phyloP scores from a whole-genome alignment of 2,797 vertebrate species.

The Rhinogobio ventralis region DNA sequence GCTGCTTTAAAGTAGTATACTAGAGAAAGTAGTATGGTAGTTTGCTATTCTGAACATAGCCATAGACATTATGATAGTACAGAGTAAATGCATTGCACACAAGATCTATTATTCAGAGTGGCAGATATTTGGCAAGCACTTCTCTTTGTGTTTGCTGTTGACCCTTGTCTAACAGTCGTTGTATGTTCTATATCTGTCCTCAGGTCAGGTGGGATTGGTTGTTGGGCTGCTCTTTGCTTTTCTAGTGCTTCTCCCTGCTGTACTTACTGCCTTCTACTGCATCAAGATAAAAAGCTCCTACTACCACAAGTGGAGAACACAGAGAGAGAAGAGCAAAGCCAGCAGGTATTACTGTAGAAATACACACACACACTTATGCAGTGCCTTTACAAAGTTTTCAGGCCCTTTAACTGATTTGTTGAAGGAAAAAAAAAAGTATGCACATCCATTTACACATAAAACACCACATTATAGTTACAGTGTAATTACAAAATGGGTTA shows the following conservation, averaged over 20 bases:
- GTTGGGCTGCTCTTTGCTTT: conserved; percentile 80
- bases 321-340: conserved; percentile 77
- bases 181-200: conserved; percentile 44
- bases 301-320: conserved; percentile 77
- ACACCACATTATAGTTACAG: not conserved
- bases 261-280: conserved; percentile 81
- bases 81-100: conserved; percentile 13
- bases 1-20: not conserved
- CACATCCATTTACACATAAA: not conserved
- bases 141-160: conserved; percentile 46
- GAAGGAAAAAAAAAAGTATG: not conserved
- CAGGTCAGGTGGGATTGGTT: conserved; percentile 80
- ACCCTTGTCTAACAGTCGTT: conserved; percentile 43
- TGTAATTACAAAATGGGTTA: not conserved
- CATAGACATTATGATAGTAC: conserved; percentile 19
- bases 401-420: not conserved
- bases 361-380: not conserved
- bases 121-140: conserved; percentile 31
- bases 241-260: conserved; percentile 82
- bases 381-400: not conserved
- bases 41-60: conserved; percentile 7
- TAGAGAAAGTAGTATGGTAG: not conserved
- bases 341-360: conserved; percentile 69
- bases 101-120: conserved; percentile 27
- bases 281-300: conserved; percentile 78